phyloP scores from a whole-genome alignment of 2,113 vertebrate genomes.

The Raja brachyura region DNA sequence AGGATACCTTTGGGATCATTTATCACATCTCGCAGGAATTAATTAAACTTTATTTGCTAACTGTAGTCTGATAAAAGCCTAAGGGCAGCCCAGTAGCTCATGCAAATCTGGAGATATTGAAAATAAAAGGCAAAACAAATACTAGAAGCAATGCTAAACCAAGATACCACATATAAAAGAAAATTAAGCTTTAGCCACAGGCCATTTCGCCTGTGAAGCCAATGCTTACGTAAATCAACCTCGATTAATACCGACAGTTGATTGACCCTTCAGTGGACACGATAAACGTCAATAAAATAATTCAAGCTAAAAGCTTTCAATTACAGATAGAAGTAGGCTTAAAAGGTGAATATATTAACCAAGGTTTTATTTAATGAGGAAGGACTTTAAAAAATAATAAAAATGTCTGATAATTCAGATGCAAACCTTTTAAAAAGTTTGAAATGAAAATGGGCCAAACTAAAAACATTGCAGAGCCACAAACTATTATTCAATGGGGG shows the following conservation, averaged over 20 bases:
- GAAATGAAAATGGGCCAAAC: neutral
- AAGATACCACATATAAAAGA: conserved; percentile 8
- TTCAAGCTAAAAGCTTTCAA: neutral
- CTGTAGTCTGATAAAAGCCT: conserved; percentile 23
- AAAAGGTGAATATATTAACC: conserved; percentile 4
- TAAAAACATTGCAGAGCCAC: neutral
- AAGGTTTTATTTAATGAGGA: neutral
- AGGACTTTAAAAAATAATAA: neutral
- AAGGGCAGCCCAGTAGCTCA: conserved; percentile 25
- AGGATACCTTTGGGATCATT: neutral
- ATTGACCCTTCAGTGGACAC: neutral
- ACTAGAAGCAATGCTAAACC: neutral
- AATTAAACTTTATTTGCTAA: neutral
- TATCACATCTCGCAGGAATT: conserved; percentile 8
- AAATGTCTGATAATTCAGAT: neutral
- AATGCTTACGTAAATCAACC: neutral
- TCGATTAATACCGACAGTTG: conserved; percentile 29
- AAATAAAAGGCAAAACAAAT: conserved; percentile 20
- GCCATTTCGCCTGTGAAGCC: conserved; percentile 2
- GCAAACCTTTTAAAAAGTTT: neutral
- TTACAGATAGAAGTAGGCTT: neutral
- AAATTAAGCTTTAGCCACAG: conserved; percentile 19
- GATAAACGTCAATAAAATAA: conserved; percentile 16
- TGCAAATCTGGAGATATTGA: conserved; percentile 19
- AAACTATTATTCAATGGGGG: neutral